phyloP scores from a whole-genome alignment of 2,113 vertebrate genomes.

The Corapipo altera region DNA sequence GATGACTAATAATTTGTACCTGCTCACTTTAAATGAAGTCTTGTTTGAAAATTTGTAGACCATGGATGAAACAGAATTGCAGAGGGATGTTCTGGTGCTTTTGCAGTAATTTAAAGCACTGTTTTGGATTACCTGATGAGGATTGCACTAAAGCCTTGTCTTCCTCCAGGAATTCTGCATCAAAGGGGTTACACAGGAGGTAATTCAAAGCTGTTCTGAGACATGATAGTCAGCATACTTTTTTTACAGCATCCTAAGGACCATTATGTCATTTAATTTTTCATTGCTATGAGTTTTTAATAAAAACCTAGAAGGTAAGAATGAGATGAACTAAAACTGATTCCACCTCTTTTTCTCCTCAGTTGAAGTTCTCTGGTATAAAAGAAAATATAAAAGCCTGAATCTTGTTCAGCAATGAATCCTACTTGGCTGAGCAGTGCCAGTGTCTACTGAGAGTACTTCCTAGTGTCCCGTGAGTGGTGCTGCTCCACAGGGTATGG shows the following conservation, averaged over 20 bases:
- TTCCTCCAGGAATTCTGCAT: neutral
- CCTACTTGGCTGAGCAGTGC: neutral
- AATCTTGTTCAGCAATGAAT: neutral
- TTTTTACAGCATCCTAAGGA: neutral
- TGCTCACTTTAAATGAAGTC: neutral
- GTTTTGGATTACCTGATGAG: neutral
- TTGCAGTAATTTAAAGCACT: neutral
- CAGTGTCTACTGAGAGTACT: neutral
- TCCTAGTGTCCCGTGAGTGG: neutral
- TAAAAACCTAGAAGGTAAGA: neutral
- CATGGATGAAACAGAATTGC: neutral
- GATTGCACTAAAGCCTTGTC: neutral
- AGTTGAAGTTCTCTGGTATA: neutral
- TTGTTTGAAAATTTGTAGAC: neutral
- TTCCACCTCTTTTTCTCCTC: neutral
- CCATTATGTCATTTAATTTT: neutral
- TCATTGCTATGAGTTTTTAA: neutral
- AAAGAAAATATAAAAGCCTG: neutral
- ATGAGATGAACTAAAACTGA: neutral
- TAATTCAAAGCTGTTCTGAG: neutral
- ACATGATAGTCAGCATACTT: neutral
- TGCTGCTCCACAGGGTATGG: neutral
- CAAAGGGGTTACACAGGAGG: neutral
- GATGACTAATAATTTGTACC: neutral
- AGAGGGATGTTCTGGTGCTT: neutral